A percentile compares a stretch with the other conserved stretches of the same genome.
phyloP scores from a whole-genome alignment of 2,888 invertebrate species.

The Abrostola tripartita region DNA sequence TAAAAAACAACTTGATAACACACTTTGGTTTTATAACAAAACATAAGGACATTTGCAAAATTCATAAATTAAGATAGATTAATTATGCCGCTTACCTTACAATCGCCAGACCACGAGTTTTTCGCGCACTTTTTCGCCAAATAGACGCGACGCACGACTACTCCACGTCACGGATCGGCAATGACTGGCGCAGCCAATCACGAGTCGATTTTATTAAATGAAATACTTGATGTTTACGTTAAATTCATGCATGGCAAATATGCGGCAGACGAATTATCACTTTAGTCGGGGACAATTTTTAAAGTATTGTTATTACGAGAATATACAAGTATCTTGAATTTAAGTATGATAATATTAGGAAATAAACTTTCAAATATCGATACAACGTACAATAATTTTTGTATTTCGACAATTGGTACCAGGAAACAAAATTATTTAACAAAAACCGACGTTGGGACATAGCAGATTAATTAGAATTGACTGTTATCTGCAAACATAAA shows the following conservation, averaged over 20 bases:
- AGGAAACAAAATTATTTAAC: constrained; percentile 7
- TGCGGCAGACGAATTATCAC: background rate
- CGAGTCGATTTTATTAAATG: background rate
- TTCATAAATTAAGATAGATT: constrained; percentile 12
- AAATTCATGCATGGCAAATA: constrained; percentile 1
- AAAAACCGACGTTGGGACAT: constrained; percentile 6
- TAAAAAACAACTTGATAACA: constrained; percentile 2
- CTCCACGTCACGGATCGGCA: background rate
- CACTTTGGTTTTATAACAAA: background rate
- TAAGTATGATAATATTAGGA: background rate
- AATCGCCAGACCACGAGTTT: constrained; percentile 9
- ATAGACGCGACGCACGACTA: background rate
- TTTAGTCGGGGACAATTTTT: constrained; percentile 8
- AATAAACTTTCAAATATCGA: constrained; percentile 10
- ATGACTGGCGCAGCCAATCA: background rate
- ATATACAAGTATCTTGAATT: background rate
- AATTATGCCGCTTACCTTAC: constrained; percentile 19
- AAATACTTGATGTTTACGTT: constrained; percentile 10
- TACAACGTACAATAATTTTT: constrained; percentile 4
- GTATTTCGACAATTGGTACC: background rate
- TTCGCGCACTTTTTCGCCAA: background rate
- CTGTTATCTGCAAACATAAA: constrained; percentile 14
- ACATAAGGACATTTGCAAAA: background rate
- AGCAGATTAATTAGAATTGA: constrained; percentile 20
- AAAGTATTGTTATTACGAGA: background rate